Conservation (phyloP, 2,113 vertebrate genomes). For the mouse (Mus musculus) region DNA sequence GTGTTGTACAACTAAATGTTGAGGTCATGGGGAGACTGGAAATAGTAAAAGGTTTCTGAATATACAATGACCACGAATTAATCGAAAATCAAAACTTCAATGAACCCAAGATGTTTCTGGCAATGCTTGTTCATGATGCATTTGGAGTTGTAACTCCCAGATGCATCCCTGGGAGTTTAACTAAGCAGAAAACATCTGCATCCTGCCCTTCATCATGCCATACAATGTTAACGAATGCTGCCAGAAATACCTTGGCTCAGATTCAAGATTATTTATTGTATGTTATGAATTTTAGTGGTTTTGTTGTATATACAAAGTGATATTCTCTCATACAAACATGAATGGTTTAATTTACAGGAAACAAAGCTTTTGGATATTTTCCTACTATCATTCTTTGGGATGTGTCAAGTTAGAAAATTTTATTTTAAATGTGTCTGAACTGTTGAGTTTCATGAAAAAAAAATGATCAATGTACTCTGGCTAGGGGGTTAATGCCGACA, state of each 20-base stretch:
- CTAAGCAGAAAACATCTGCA: not conserved
- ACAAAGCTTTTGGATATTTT: not conserved
- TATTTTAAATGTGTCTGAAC: not conserved
- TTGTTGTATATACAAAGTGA: not conserved
- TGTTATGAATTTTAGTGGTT: not conserved
- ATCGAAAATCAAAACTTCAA: not conserved
- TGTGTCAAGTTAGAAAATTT: not conserved
- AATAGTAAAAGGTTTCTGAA: not conserved
- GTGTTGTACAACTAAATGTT: not conserved
- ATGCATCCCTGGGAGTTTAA: not conserved
- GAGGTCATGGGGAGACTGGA: no score
- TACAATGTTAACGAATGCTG: no score
- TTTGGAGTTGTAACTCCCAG: not conserved
- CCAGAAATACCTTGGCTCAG: not conserved
- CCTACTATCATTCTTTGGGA: not conserved
- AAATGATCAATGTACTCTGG: not conserved
- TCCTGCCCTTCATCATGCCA: not conserved
- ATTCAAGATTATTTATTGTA: not conserved
- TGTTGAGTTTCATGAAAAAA: not conserved
- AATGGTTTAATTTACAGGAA: not conserved
- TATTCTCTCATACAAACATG: not conserved
- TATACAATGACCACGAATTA: not conserved
- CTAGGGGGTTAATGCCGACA: no score
- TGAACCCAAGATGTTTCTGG: not conserved
- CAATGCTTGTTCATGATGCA: not conserved